These are phyloP conservation scores for Montipora capitata DNA, from an alignment of 92 coral and sea anemone species.

Conservation along the genomic window DNA sequence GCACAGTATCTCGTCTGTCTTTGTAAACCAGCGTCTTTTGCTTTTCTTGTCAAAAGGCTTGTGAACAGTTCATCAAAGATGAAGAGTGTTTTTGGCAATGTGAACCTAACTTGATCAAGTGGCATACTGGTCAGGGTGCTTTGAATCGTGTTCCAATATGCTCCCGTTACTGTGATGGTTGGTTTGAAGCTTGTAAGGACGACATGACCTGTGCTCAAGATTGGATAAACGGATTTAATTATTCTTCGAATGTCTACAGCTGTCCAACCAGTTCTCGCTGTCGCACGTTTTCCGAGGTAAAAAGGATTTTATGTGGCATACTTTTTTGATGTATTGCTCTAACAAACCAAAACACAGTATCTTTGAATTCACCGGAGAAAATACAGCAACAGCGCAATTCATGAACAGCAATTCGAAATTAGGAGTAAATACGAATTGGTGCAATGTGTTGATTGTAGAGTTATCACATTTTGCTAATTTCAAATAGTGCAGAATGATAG, in stretches of 20 bases:
- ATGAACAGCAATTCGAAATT: too few species aligned
- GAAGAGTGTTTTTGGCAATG: constrained; percentile 93
- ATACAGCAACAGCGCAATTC: too few species aligned
- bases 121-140: constrained; percentile 58
- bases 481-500: too few species aligned
- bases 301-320: not conserved
- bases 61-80: constrained; percentile 81
- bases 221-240: constrained; percentile 81
- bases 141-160: constrained; percentile 83
- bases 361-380: too few species aligned
- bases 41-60: constrained; percentile 39
- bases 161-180: constrained; percentile 79
- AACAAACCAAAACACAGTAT: too few species aligned
- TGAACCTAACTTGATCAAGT: constrained; percentile 90
- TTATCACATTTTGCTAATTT: too few species aligned
- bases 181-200: constrained; percentile 92
- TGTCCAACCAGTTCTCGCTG: constrained; percentile 79
- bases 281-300: constrained; percentile 84
- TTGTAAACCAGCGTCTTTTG: not conserved
- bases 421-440: too few species aligned
- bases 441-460: too few species aligned
- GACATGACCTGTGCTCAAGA: constrained; percentile 85
- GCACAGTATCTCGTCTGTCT: too few species aligned
- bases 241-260: constrained; percentile 41
- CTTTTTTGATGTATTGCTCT: too few species aligned